phyloP scores from a whole-genome alignment of 2,113 vertebrate genomes.

The Tichodroma muraria region DNA sequence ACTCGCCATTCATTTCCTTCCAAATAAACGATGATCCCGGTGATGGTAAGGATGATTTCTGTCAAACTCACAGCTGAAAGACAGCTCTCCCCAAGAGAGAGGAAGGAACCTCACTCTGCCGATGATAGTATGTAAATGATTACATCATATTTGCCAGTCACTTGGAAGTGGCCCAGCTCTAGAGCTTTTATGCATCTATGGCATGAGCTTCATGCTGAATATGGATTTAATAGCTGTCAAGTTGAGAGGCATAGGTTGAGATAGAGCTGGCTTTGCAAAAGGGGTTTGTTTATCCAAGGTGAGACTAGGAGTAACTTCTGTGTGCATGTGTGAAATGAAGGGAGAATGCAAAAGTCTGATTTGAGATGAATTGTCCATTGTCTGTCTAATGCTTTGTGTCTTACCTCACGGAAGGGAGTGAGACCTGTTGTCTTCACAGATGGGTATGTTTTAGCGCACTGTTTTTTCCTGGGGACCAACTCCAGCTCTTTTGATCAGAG shows the following conservation, averaged over 20 bases:
- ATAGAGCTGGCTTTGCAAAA: neutral
- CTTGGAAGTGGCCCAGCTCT: slow-evolving; percentile 40
- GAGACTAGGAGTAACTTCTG: neutral
- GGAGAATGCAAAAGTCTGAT: neutral
- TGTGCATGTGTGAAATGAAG: neutral
- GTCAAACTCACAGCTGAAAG: slow-evolving; percentile 1
- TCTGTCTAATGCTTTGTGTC: neutral
- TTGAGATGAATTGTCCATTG: neutral
- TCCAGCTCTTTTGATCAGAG: neutral
- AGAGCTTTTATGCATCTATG: slow-evolving; percentile 24
- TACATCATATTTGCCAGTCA: slow-evolving; percentile 19
- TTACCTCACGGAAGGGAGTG: neutral
- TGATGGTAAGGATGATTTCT: slow-evolving; percentile 20
- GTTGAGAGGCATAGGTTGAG: neutral
- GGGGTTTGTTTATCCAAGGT: neutral
- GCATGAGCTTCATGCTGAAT: neutral
- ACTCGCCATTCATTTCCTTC: neutral
- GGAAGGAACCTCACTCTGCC: slow-evolving; percentile 26
- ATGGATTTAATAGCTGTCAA: slow-evolving; percentile 28
- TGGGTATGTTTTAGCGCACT: neutral
- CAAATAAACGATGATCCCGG: neutral
- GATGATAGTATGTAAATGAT: slow-evolving; percentile 49
- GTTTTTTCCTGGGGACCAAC: neutral
- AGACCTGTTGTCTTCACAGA: neutral
- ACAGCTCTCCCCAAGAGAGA: slow-evolving; percentile 29